A percentile compares a stretch with the other conserved stretches of the same genome.
phyloP scores from a whole-genome alignment of 2,888 invertebrate genomes.

The Trypoxylon attenuatum region DNA sequence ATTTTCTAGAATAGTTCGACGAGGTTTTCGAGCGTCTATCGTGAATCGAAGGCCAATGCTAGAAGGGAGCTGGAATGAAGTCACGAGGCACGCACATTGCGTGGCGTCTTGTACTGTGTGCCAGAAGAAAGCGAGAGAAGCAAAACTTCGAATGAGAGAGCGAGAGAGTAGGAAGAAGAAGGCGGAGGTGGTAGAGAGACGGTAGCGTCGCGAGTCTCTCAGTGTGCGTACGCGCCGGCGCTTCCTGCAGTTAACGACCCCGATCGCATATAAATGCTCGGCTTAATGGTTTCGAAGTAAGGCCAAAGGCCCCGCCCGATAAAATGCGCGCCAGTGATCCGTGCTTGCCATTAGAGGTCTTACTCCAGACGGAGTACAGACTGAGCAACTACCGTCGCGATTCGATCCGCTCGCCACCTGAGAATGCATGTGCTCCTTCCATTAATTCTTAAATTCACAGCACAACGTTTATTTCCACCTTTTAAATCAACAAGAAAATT shows the following conservation, averaged over 20 bases:
- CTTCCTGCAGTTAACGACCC: slow-evolving; percentile 73
- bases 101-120: neutral
- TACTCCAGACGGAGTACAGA: no score
- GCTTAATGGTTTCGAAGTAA: slow-evolving; percentile 67
- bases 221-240: slow-evolving; percentile 56
- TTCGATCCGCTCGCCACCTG: no score
- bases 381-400: neutral
- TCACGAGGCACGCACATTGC: no score
- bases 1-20: no score
- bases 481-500: no score
- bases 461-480: no score
- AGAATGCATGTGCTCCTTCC: no score
- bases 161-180: neutral
- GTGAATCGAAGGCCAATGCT: no score
- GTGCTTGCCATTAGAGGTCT: no score
- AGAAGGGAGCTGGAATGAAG: no score
- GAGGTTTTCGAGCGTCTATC: no score
- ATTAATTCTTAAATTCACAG: no score
- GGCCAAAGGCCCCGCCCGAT: slow-evolving; percentile 48
- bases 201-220: neutral
- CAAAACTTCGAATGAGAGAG: neutral
- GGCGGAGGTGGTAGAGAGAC: neutral
- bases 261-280: slow-evolving; percentile 67
- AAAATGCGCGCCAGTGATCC: slow-evolving; percentile 29
- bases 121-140: neutral